Evolutionary conservation across 2,113 vertebrate genomes (phyloP).

Genomic region (Struthio camelus): DNA sequence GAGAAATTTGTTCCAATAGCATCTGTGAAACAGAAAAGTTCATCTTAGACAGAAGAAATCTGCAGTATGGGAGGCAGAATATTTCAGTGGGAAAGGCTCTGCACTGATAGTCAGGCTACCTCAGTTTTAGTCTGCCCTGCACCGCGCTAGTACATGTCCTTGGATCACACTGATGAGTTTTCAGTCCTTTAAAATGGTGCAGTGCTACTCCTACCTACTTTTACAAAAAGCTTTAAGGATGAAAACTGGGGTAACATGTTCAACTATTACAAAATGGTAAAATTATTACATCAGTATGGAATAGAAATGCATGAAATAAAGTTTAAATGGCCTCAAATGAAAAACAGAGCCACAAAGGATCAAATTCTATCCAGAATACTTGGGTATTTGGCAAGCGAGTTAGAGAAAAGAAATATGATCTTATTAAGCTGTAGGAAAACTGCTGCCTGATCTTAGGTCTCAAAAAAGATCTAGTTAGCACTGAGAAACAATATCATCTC

Average conservation of each 20-base stretch:
- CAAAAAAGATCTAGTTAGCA: not conserved
- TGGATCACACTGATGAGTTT: conserved; percentile 2
- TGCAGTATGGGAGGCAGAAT: not conserved
- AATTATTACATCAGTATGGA: not conserved
- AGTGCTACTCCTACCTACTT: not conserved
- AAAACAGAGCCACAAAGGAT: not conserved
- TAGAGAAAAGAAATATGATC: not conserved
- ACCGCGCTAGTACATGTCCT: not conserved
- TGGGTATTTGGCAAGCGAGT: not conserved
- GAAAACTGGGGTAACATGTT: not conserved
- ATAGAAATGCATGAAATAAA: not conserved
- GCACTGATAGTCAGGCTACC: no score
- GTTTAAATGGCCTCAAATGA: not conserved
- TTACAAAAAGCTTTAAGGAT: not conserved
- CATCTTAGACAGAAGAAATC: not conserved
- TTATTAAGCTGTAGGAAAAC: not conserved
- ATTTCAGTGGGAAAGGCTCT: not conserved
- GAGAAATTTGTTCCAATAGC: not conserved
- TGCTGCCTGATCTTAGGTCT: not conserved
- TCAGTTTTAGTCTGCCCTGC: not conserved
- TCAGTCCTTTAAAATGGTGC: not conserved
- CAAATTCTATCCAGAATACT: conserved; percentile 2
- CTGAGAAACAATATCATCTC: not conserved
- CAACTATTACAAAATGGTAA: not conserved
- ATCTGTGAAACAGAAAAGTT: not conserved